Evolutionary conservation across 2,113 vertebrate genomes (phyloP), one percentile per base, ranked within the genome.

Genomic region (Hippocampus comes): DNA sequence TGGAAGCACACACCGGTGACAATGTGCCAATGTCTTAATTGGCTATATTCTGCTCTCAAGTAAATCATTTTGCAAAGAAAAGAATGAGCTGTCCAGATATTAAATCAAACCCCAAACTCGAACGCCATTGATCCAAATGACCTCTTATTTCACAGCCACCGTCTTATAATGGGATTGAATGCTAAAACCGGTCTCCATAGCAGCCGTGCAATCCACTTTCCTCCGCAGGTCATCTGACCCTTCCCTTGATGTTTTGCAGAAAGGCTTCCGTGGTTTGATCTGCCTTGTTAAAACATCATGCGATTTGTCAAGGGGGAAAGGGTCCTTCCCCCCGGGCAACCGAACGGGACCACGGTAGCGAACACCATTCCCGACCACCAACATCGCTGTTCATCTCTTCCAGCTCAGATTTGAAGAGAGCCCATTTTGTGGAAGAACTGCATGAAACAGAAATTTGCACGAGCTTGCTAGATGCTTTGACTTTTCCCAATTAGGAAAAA

Each of bases 81-180:
- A 71, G 67, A 79, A 81, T 81, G 59, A 71, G 68, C 76, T 73
- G 67, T 20, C 41, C 80, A 82, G 77, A 87, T 72, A 72, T 51
- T 64, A 71, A 80, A 87, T 86, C 78, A 14, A 46, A 46, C 74
- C 78, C 79, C 34, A 79, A 71, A 69, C 67, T 84, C 82, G 84
- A 72, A 78, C 75, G 83, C 77, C 78, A 82, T 75, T 72, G 80
- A 75, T 80, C 84, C 73, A 86, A 85, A 84, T 69, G 76, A 89
- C 81, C 89, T 72, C 77, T 82, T 80, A 84, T 86, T 85, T 88
- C 79, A 86, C 77, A 82, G 86, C 75, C 59, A 60, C 76, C 34
- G 74, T 74, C 86, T 89, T 76, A 87, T 89, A 84, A 89, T 84
- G 78, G 78, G 79, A 89, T 87, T 87, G 80, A 67, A 81, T 63